phyloP scores from a whole-genome alignment of 53 echinoderm and acorn worm species.

The Glandiceps talaboti region DNA sequence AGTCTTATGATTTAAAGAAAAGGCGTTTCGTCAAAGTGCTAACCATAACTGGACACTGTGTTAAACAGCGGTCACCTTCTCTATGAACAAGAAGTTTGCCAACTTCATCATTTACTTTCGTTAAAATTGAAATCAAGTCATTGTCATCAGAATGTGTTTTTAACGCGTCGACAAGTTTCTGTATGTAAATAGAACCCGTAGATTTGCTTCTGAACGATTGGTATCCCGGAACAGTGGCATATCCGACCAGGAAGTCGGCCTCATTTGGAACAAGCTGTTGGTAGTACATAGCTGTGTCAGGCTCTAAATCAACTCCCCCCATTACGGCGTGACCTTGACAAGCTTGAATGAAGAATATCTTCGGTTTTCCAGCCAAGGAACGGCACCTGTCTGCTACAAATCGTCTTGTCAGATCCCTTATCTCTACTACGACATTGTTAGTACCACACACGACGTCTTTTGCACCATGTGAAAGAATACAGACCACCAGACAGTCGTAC shows the following conservation, averaged over 20 bases:
- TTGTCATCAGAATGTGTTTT: slow-evolving; percentile 63
- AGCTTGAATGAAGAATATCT: slow-evolving; percentile 59
- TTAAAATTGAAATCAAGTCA: slow-evolving; percentile 61
- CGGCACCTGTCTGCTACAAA: slow-evolving; percentile 66
- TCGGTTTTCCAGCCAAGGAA: slow-evolving; percentile 71
- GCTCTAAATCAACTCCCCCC: not conserved
- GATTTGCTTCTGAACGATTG: slow-evolving; percentile 24
- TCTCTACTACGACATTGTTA: slow-evolving; percentile 53
- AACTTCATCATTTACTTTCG: slow-evolving; percentile 58
- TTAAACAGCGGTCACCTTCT: not conserved
- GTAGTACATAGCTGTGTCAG: not conserved
- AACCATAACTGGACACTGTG: not conserved
- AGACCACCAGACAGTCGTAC: slow-evolving; percentile 74
- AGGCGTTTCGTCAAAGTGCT: not conserved
- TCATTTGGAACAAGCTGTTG: slow-evolving; percentile 49
- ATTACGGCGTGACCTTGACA: not conserved
- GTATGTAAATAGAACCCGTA: slow-evolving; percentile 51
- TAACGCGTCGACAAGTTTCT: slow-evolving; percentile 49
- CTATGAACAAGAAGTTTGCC: slow-evolving; percentile 28
- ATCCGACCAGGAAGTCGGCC: slow-evolving; percentile 62
- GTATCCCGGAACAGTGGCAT: slow-evolving; percentile 56
- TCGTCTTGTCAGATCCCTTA: slow-evolving; percentile 71
- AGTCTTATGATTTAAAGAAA: not conserved
- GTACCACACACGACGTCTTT: slow-evolving; percentile 34
- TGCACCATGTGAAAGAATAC: slow-evolving; percentile 55